phyloP scores from a whole-genome alignment of 2,888 invertebrate species.

The Geotrupes spiniger region DNA sequence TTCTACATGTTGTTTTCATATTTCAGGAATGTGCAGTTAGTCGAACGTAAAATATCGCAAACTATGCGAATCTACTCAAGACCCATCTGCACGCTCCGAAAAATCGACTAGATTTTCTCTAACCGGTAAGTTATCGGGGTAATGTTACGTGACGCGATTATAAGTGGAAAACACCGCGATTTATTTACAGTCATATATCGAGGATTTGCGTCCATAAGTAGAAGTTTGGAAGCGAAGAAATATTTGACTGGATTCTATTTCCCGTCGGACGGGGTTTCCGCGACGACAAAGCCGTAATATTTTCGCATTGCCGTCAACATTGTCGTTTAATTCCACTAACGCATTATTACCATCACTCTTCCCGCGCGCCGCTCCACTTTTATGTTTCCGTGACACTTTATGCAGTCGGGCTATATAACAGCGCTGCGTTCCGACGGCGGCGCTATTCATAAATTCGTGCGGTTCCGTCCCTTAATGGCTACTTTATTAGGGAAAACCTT shows the following conservation, averaged over 20 bases:
- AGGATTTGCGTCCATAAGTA: too few relatives aligned
- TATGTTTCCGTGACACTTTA: slow-evolving; percentile 22
- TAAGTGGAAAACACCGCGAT: too few relatives aligned
- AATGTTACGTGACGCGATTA: too few relatives aligned
- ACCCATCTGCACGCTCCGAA: too few relatives aligned
- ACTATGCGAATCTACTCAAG: too few relatives aligned
- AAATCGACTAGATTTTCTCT: too few relatives aligned
- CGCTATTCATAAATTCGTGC: slow-evolving; percentile 9
- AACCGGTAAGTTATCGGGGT: too few relatives aligned
- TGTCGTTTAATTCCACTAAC: slow-evolving; percentile 28
- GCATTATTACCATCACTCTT: slow-evolving; percentile 27
- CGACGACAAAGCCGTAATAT: slow-evolving; percentile 14
- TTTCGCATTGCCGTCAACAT: slow-evolving; percentile 21
- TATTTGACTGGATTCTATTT: slow-evolving; percentile 4
- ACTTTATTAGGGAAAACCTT: slow-evolving; percentile 18
- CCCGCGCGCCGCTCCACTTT: slow-evolving; percentile 17
- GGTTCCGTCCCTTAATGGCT: slow-evolving; percentile 20
- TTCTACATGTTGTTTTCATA: too few relatives aligned
- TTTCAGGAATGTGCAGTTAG: too few relatives aligned
- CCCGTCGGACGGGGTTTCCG: background rate
- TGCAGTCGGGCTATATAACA: slow-evolving; percentile 16
- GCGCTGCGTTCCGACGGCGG: slow-evolving; percentile 8
- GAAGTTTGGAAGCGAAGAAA: slow-evolving; percentile 1
- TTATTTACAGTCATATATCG: too few relatives aligned
- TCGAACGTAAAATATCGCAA: too few relatives aligned